Percentiles rank a stretch among this genome's conserved stretches.
Evolutionary conservation across 2,797 vertebrate species (phyloP).

Genomic region (Sitta carolinensis): DNA sequence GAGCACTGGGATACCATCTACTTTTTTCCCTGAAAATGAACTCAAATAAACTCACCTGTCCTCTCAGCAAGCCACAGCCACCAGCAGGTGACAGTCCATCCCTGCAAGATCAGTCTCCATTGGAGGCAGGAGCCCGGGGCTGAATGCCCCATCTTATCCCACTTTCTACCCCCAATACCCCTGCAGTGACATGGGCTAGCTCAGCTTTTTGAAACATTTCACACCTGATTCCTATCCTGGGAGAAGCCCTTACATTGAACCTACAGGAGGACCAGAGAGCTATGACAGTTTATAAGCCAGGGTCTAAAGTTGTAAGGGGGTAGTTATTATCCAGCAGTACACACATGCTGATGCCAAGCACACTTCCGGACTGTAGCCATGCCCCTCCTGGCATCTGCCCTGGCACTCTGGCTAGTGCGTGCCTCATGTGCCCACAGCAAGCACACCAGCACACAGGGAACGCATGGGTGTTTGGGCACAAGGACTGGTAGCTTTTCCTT

Average conservation of each 20-base stretch:
- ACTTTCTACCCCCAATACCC: too few species aligned
- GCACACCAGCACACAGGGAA: fast-evolving
- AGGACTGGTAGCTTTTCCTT: neutral
- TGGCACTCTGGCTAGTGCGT: fast-evolving
- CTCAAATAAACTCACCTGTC: neutral
- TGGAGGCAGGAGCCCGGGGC: neutral
- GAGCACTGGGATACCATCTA: neutral
- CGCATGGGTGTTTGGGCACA: fast-evolving
- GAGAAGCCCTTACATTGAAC: neutral
- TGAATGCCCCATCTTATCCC: fast-evolving
- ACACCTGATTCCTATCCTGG: neutral
- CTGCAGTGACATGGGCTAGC: neutral
- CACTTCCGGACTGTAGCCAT: fast-evolving
- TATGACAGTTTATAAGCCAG: neutral
- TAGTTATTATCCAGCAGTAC: too few species aligned
- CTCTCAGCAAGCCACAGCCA: neutral
- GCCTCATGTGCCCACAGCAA: fast-evolving
- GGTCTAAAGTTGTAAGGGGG: neutral
- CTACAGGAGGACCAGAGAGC: neutral
- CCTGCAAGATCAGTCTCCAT: neutral
- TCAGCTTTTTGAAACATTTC: neutral
- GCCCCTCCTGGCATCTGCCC: neutral
- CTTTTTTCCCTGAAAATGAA: neutral
- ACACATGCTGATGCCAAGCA: fast-evolving
- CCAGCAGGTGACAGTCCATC: neutral